Conservation (phyloP, 23 tunicate genomes). For the Diplosoma virens region DNA sequence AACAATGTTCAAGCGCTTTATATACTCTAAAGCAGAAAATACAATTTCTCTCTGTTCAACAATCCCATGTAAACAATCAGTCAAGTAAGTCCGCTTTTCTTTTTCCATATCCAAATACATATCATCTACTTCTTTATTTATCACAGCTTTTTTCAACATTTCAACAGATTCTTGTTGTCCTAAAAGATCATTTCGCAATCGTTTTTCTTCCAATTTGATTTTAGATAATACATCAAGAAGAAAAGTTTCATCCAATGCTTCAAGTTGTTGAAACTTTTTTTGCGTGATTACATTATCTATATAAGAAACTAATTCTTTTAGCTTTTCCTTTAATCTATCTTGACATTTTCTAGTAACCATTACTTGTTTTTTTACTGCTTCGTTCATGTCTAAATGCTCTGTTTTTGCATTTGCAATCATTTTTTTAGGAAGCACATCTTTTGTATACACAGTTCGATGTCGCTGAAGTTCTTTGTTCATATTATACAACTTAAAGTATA, state of each 20-base stretch:
- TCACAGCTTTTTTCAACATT: constrained; percentile 62
- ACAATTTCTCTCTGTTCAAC: constrained; percentile 61
- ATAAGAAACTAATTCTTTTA: not conserved
- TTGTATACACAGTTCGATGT: constrained; percentile 36
- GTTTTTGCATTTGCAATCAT: constrained; percentile 1
- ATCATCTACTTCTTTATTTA: constrained; percentile 26
- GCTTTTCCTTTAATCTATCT: not conserved
- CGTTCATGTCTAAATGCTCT: constrained; percentile 29
- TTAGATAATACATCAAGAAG: constrained; percentile 19
- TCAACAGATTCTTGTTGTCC: constrained; percentile 78
- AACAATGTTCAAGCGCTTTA: not conserved
- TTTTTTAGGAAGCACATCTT: constrained; percentile 45
- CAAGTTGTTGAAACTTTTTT: constrained; percentile 2
- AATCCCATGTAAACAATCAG: constrained; percentile 22
- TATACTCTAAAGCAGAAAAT: constrained; percentile 53
- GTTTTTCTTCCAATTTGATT: constrained; percentile 42
- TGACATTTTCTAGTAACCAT: constrained; percentile 10
- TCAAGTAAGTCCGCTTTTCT: constrained; percentile 28
- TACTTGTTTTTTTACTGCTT: constrained; percentile 40
- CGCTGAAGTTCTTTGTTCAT: not conserved
- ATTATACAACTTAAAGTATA: no score
- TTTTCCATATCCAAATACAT: constrained; percentile 46
- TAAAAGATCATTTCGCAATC: constrained; percentile 40
- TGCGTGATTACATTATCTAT: not conserved
- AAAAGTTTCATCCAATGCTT: constrained; percentile 30